These are phyloP conservation scores for Anguilla marmorata DNA, from an alignment of 2,797 vertebrate genomes.

Conservation along the genomic window DNA sequence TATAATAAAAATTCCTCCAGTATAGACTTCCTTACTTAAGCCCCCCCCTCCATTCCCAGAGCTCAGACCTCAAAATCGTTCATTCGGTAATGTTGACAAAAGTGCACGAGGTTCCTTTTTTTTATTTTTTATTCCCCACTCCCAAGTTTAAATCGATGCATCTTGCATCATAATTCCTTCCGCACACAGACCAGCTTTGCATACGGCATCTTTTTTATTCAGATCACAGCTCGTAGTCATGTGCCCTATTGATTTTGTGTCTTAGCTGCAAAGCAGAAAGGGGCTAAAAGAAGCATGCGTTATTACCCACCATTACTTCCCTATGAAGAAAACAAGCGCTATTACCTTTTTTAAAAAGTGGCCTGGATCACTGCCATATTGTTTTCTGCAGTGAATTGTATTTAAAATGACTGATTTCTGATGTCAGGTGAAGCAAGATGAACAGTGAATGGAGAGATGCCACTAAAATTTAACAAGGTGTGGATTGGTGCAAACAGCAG, in stretches of 20 bases:
- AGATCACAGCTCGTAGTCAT: constrained; percentile 25
- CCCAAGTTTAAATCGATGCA: constrained; percentile 38
- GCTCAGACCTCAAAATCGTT: background rate
- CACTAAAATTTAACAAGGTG: background rate
- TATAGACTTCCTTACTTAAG: background rate
- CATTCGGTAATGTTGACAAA: background rate
- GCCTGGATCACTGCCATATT: background rate
- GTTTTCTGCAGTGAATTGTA: background rate
- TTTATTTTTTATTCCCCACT: constrained; percentile 27
- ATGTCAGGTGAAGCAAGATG: background rate
- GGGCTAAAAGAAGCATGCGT: constrained; percentile 28
- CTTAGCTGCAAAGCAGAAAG: constrained; percentile 33
- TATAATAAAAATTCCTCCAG: background rate
- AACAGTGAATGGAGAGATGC: background rate
- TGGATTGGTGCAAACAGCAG: background rate
- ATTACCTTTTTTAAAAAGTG: background rate
- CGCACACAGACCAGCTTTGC: constrained; percentile 31
- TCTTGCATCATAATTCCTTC: constrained; percentile 45
- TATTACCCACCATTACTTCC: constrained; percentile 37
- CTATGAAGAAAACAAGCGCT: constrained; percentile 13
- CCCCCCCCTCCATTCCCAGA: background rate
- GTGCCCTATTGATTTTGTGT: constrained; percentile 33
- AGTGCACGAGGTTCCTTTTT: background rate
- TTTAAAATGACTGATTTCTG: background rate
- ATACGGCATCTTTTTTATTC: constrained; percentile 35